phyloP scores from a whole-genome alignment of 2,113 vertebrate species.

The Sinocyclocheilus anshuiensis region DNA sequence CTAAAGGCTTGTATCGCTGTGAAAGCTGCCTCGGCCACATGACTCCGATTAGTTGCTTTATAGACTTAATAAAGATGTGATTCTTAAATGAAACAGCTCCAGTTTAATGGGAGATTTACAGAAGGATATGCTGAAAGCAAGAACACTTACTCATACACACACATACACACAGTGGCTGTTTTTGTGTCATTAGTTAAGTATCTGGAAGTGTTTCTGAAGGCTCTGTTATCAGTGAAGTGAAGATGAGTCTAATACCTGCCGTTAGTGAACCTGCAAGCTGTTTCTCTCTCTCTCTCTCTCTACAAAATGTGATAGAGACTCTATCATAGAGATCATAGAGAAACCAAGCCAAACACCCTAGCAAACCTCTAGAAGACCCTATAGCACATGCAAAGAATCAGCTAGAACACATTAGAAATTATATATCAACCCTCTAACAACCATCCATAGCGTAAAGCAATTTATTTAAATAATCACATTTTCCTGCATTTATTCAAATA shows the following conservation, averaged over 20 bases:
- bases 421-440: not conserved
- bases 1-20: not conserved
- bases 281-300: not conserved
- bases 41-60: constrained; percentile 3
- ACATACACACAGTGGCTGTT: constrained; percentile 10
- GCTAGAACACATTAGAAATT: not conserved
- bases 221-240: constrained; percentile 33
- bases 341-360: no score
- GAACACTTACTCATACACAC: not conserved
- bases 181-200: constrained; percentile 22
- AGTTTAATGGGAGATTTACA: constrained; percentile 24
- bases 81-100: constrained; percentile 19
- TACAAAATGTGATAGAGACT: not conserved
- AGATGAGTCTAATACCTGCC: constrained; percentile 13
- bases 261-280: not conserved
- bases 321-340: no score
- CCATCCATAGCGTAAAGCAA: not conserved
- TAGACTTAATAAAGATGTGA: constrained; percentile 25
- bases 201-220: constrained; percentile 15
- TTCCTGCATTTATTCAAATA: no score
- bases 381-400: no score
- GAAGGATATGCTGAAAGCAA: not conserved
- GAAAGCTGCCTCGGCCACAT: not conserved
- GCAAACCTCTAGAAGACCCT: no score
- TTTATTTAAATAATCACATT: no score